phyloP scores from a whole-genome alignment of 1,140 invertebrate species.

The Theocolax elegans region DNA sequence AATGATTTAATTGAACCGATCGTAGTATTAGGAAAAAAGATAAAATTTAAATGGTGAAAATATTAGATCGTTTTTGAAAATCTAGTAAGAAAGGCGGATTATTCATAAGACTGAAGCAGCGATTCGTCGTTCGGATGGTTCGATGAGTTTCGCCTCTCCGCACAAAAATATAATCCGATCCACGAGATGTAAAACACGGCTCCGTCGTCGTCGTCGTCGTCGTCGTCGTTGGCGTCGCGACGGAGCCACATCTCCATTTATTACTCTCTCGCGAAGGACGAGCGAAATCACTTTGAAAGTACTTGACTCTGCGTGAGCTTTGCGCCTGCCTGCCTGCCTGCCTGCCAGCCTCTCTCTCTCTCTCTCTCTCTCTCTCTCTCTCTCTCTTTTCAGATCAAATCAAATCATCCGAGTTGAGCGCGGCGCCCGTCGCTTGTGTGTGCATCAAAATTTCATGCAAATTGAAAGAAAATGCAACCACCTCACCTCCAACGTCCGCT shows the following conservation, averaged over 20 bases:
- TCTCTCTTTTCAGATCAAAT: constrained; percentile 31
- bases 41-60: too few species aligned
- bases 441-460: constrained; percentile 36
- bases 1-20: too few species aligned
- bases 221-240: neutral
- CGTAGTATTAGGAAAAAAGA: too few species aligned
- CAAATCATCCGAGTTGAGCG: constrained; percentile 12
- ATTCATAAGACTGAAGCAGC: too few species aligned
- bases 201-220: neutral
- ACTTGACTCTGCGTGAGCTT: neutral
- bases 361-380: too few species aligned
- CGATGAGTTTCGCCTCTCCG: neutral
- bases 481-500: neutral
- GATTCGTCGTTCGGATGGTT: too few species aligned
- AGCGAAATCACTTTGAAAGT: constrained; percentile 23
- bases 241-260: constrained; percentile 21
- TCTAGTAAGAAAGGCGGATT: neutral
- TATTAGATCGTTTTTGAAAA: too few species aligned
- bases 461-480: constrained; percentile 37
- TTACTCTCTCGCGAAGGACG: constrained; percentile 20
- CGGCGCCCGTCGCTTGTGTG: neutral
- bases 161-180: constrained; percentile 16
- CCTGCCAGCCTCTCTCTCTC: too few species aligned
- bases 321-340: too few species aligned
- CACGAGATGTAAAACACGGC: constrained; percentile 19